Evolutionary conservation across 2,888 invertebrate genomes (phyloP), one percentile per base, ranked within the genome.

Genomic region (Dyspetes luteomarginatus): DNA sequence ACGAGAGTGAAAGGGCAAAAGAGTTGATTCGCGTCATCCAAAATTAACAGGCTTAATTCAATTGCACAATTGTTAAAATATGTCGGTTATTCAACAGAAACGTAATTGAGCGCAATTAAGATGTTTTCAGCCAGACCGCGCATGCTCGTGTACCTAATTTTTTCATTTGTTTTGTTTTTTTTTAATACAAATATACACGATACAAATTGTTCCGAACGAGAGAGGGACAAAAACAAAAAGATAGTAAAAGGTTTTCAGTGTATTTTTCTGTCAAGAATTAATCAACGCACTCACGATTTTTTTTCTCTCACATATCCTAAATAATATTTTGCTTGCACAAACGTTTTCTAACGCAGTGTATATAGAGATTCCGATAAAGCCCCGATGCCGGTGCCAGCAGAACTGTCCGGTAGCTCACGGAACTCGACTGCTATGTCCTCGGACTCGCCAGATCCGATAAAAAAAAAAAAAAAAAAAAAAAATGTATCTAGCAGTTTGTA

Each of bases 311-410:
- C 1, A 26, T 26, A 30, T n/a, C 17, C n/a, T 22, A n/a, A 24
- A 30, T 45, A 60, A 19, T 26, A 9, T 48, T 62, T 62, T 5
- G 2, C 52, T 52, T 7, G 52, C 2, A n/a, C 24, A 9, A 62
- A 62, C 41, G 43, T 26, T 48, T 72, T 7, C 4, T 45, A 52
- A 50, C 52, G 7, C 41, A 5, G 52, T n/a, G 28, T 26, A n/a
- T n/a, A n/a, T n/a, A 22, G 30, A 43, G 56, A 58, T 64, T 65
- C 19, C 69, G 65, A 75, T 62, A 58, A 68, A 19, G 55, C 36
- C 45, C 52, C 52, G 82, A 82, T 68, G 68, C 58, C 62, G 79
- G 80, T 72, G 79, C 82, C 82, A 76, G 80, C 79, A 76, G 67
- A 62, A 55, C 60, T 52, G 55, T 24, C 52, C 55, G 45, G 12